Percentiles rank a stretch among this genome's conserved stretches.
Evolutionary conservation across 2,113 vertebrate species (phyloP).

Genomic region (Pelvicachromis taeniatus): DNA sequence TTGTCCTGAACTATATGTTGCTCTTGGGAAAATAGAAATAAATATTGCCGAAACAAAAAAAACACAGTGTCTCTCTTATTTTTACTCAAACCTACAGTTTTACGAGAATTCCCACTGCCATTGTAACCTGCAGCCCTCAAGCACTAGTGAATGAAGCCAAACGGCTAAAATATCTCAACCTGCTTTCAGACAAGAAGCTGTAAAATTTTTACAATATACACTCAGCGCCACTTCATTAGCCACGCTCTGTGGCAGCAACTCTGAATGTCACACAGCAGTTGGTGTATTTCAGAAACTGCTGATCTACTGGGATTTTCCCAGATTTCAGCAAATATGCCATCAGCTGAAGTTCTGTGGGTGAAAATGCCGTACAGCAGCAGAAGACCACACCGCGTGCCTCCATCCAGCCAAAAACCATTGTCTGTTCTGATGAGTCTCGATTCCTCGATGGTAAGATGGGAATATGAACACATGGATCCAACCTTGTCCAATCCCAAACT

Average conservation of each 20-base stretch:
- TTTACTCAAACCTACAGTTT: background rate
- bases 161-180: background rate
- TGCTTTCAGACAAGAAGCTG: background rate
- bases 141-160: background rate
- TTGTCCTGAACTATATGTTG: constrained; percentile 69
- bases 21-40: constrained; percentile 71
- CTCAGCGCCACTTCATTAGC: background rate
- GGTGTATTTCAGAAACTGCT: background rate
- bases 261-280: background rate
- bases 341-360: background rate
- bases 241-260: background rate
- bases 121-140: background rate
- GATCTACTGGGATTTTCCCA: background rate
- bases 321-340: background rate
- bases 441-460: background rate
- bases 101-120: background rate
- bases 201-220: background rate
- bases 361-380: background rate
- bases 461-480: background rate
- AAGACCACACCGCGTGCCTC: background rate
- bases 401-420: background rate
- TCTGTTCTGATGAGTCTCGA: background rate
- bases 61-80: background rate
- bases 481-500: background rate
- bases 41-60: constrained; percentile 63